Base-by-base conservation (phyloP, 2,888 invertebrate genomes). In the Amblyjoppa fuscipennis region DNA sequence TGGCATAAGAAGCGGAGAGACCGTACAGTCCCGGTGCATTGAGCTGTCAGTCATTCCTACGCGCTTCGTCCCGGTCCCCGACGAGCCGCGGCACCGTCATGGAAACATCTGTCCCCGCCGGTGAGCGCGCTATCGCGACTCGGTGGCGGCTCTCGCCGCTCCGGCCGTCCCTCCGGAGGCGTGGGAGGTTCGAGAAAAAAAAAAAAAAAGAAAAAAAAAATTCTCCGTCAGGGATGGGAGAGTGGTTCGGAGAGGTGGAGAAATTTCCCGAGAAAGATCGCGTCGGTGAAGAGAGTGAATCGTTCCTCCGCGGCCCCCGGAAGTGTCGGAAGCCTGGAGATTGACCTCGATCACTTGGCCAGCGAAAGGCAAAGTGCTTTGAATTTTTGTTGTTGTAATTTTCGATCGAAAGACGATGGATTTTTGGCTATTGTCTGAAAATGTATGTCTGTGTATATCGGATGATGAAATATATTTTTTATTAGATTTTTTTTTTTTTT, bases 31-130 rank as follows among this genome's bases (percentile, higher is more conserved):
- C 86, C 89, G 81, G 86, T 83, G 90, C 90, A 93, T 93, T 93
- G 92, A 93, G 90, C 93, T 93, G 93, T 93, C 93, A 93, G 89
- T 94, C 93, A 93, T 86, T 87, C 78, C 83, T 84, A 84, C 83
- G 88, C 84, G 85, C 73, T 78, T 88, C 87, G 89, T 88, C 87
- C 81, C 86, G 81, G 85, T 87, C 77, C 87, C 86, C 87, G 87
- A 86, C 87, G 85, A 88, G 87, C 87, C 87, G 85, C 74, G 78
- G 80, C 76, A 87, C 86, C 84, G 85, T 78, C 84, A 53, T 51
- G 75, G 78, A 86, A 87, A 88, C 88, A 88, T 88, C 88, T 88
- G 88, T 88, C 88, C 86, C 87, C 79, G 71, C 38, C 70, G 87
- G 87, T 88, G 88, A 89, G 90, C 89, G 90, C 89, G 90, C 88